Percentiles rank a stretch among this genome's conserved stretches.
phyloP scores from a whole-genome alignment of 2,888 invertebrate species.

The Ichneumoninae sp. region DNA sequence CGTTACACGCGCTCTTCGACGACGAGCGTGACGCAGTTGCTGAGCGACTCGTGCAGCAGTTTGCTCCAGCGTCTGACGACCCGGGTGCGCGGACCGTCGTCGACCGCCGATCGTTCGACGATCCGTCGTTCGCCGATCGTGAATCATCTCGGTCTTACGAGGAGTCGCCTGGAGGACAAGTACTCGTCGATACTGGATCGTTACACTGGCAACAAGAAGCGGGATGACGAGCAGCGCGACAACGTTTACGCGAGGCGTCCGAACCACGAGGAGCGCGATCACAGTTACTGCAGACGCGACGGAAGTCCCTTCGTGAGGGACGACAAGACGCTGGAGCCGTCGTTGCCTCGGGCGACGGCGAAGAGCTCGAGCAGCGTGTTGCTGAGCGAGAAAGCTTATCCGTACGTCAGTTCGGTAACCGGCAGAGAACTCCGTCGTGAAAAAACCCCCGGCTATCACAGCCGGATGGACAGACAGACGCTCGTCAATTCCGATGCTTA shows the following conservation, averaged over 20 bases:
- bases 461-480: conserved; percentile 86
- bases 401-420: conserved; percentile 84
- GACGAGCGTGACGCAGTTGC: conserved; percentile 93
- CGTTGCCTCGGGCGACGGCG: conserved; percentile 85
- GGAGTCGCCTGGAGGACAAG: conserved; percentile 91
- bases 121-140: conserved; percentile 71
- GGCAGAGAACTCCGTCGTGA: conserved; percentile 86
- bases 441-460: conserved; percentile 87
- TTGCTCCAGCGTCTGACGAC: conserved; percentile 92
- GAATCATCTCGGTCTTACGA: conserved; percentile 85
- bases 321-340: conserved; percentile 90
- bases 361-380: conserved; percentile 90
- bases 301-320: conserved; percentile 79
- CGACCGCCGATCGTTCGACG: conserved; percentile 78
- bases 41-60: conserved; percentile 94
- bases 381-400: conserved; percentile 89
- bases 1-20: conserved; percentile 92
- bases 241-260: conserved; percentile 63
- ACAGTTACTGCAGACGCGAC: conserved; percentile 73
- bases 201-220: conserved; percentile 86
- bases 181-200: conserved; percentile 91
- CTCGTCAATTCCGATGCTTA: conserved; percentile 84
- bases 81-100: conserved; percentile 91
- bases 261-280: conserved; percentile 70
- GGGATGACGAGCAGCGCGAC: conserved; percentile 74